phyloP scores from a whole-genome alignment of 2,888 invertebrate species.

The Tiliacea citrago region DNA sequence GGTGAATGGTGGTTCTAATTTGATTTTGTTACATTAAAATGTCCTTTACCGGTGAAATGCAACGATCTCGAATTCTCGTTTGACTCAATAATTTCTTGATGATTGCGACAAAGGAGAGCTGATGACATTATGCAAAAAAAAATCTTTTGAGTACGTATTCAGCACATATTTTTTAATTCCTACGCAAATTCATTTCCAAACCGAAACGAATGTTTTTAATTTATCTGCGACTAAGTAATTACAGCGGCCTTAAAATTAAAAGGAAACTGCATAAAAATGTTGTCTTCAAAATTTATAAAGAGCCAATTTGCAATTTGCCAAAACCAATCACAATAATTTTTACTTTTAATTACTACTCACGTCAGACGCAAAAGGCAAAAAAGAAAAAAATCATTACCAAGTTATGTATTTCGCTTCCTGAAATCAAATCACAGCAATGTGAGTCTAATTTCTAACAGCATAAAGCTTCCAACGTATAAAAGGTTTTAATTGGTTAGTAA shows the following conservation, averaged over 20 bases:
- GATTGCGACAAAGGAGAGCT: too few species aligned
- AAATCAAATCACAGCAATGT: slow-evolving; percentile 14
- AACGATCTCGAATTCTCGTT: too few species aligned
- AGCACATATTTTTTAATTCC: slow-evolving; percentile 36
- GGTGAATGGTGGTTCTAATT: too few species aligned
- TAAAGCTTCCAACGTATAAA: slow-evolving; percentile 29
- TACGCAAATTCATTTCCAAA: slow-evolving; percentile 46
- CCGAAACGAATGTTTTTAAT: slow-evolving; percentile 53
- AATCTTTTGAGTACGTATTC: too few species aligned
- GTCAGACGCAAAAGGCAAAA: slow-evolving; percentile 72
- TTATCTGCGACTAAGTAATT: slow-evolving; percentile 59
- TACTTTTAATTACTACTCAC: slow-evolving; percentile 85
- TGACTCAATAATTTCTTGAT: too few species aligned
- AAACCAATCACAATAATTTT: slow-evolving; percentile 89
- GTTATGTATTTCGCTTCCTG: slow-evolving; percentile 12
- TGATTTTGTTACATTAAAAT: too few species aligned
- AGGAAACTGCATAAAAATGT: slow-evolving; percentile 55
- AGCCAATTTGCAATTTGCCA: slow-evolving; percentile 89
- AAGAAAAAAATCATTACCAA: slow-evolving; percentile 47
- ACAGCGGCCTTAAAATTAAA: slow-evolving; percentile 51
- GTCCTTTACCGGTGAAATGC: too few species aligned
- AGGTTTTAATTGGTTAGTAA: neutral
- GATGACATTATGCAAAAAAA: too few species aligned
- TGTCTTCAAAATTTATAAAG: slow-evolving; percentile 69
- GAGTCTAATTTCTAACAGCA: neutral